Base-by-base conservation (phyloP, 2,888 invertebrate species). In the Gymnocheta viridis region DNA sequence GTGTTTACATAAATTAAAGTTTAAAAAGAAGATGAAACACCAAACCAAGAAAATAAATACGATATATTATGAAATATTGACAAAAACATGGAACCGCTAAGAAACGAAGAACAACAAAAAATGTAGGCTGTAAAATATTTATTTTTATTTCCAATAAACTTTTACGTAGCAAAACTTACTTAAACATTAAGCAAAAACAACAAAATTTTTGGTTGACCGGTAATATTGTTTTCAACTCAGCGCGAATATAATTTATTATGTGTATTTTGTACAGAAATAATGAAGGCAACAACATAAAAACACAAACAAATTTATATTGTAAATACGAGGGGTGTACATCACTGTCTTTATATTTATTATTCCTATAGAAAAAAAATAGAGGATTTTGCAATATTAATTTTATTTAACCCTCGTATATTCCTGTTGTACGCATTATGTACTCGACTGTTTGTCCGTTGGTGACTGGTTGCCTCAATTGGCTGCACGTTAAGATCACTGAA, bases 241-340 rank as follows among this genome's bases (percentile, higher is more conserved):
- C 88, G 89, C 90, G 90, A 89, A 89, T 89, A 89, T 89, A 89
- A 89, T 89, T 89, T 89, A 89, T 89, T 88, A 88, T 89, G 89
- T 89, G 89, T 88, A 88, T 88, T 84, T 84, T 77, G 81, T 78
- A 78, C 74, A 76, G 47, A 81, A 72, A 79, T 72, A 79, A 64
- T 72, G 47, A 72, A 72, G 35, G 64, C 79, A 79, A 60, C 47
- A 44, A 54, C 49, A 74, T 74, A 24, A 73, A 73, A 60, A 58
- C 29, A 38, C 29, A 72, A 56, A 56, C 35, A 79, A 72, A 66
- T 47, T 72, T 87, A 87, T 70, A 54, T 3, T 27, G 24, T 12
- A 4, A 54, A 44, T 49, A 51, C 73, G 73, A 73, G 80, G 7
- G 49, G 10, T 9, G n/a, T 4, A 12, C 27, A 27, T 0, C 10